Percentiles rank a stretch among this genome's conserved stretches.
Evolutionary conservation across 2,888 invertebrate genomes (phyloP).

Genomic region (Troilus luridus): DNA sequence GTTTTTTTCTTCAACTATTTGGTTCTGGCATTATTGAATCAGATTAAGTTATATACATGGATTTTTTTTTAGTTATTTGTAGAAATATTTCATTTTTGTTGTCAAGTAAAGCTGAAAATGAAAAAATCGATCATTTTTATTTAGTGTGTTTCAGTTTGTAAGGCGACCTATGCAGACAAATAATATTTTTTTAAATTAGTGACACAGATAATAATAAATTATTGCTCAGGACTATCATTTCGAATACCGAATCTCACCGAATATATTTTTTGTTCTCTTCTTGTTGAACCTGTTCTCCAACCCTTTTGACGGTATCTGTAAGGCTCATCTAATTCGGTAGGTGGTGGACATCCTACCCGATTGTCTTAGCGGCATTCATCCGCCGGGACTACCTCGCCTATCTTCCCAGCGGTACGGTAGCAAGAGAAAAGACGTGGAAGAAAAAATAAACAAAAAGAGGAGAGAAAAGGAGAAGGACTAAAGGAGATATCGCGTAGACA

Average conservation of each 20-base stretch:
- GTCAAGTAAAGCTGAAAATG: too few species aligned
- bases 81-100: too few species aligned
- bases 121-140: too few species aligned
- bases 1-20: too few species aligned
- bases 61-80: too few species aligned
- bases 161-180: too few species aligned
- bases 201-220: neutral
- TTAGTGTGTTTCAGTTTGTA: too few species aligned
- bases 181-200: too few species aligned
- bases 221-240: neutral
- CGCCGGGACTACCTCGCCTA: constrained; percentile 38
- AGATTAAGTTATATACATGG: too few species aligned
- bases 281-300: neutral
- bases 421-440: constrained; percentile 29
- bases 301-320: constrained; percentile 1
- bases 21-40: too few species aligned
- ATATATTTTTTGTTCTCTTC: constrained; percentile 7
- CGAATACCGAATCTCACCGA: neutral
- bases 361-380: constrained; percentile 55
- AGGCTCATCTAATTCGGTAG: constrained; percentile 41
- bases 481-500: constrained; percentile 58
- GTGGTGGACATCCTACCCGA: constrained; percentile 54
- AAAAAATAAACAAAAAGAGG: constrained; percentile 47
- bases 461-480: constrained; percentile 51
- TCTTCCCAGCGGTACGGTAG: constrained; percentile 23